Conservation (phyloP, 1,140 invertebrate species). For the Wiebesia pumilae region DNA sequence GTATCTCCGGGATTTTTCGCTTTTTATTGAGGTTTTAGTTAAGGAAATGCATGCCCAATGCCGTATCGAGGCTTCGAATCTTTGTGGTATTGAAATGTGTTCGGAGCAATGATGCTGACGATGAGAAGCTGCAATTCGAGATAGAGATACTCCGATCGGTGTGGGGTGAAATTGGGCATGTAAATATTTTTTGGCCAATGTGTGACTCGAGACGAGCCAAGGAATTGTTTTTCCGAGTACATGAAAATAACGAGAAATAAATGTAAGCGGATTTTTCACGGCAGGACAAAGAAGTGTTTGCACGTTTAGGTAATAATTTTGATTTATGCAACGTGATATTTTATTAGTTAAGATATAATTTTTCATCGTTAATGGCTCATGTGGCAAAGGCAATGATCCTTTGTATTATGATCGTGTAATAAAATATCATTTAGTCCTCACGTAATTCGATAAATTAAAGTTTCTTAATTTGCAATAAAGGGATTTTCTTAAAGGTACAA, state of each 20-base stretch:
- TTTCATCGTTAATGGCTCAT: no score
- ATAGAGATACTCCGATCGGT: not conserved
- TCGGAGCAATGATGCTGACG: not conserved
- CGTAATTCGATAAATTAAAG: no score
- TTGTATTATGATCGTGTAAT: no score
- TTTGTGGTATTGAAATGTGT: constrained; percentile 13
- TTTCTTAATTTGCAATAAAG: no score
- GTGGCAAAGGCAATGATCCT: no score
- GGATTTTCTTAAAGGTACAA: no score
- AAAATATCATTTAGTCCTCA: no score
- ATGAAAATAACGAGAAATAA: not conserved
- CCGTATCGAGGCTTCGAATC: not conserved
- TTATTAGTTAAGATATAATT: no score
- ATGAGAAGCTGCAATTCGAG: not conserved
- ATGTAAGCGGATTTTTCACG: not conserved
- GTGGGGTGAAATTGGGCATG: not conserved
- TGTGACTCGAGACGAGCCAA: not conserved
- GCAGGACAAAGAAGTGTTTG: no score
- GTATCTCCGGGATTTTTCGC: not conserved
- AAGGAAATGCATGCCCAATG: constrained; percentile 1
- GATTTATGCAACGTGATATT: no score
- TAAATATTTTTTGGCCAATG: not conserved
- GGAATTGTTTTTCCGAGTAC: not conserved
- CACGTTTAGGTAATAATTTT: no score
- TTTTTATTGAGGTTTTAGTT: constrained; percentile 3